These are phyloP conservation scores for Falcunculus frontatus DNA, from an alignment of 2,113 vertebrate species.

Conservation along the genomic window DNA sequence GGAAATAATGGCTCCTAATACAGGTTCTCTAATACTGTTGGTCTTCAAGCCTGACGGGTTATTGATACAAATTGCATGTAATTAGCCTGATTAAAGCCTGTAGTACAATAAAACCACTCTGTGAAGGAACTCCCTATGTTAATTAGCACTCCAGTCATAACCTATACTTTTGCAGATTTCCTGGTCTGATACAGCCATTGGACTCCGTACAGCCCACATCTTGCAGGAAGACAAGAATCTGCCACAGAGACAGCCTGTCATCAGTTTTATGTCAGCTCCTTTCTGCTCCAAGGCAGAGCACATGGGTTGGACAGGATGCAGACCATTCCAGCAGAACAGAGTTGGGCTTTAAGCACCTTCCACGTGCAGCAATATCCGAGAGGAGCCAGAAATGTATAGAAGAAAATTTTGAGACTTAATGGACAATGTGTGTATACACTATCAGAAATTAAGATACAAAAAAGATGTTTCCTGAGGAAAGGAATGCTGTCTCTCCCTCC, in stretches of 20 bases:
- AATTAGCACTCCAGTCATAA: background rate
- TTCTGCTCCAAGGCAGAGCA: background rate
- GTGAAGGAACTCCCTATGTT: background rate
- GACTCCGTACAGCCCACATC: background rate
- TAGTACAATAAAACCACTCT: background rate
- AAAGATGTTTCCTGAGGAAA: background rate
- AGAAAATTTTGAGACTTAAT: background rate
- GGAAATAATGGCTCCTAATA: background rate
- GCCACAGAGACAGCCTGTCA: background rate
- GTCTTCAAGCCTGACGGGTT: background rate
- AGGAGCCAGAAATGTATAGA: background rate
- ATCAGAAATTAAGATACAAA: background rate
- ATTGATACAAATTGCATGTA: background rate
- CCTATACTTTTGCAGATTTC: background rate
- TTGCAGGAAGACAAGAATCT: background rate
- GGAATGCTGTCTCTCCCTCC: background rate
- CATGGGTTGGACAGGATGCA: background rate
- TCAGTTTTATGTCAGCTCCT: background rate
- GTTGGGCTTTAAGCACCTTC: background rate
- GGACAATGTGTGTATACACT: background rate
- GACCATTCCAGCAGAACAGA: background rate
- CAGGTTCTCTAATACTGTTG: background rate
- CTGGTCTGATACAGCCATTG: background rate
- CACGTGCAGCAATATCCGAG: background rate
- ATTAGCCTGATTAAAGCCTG: background rate